phyloP scores from a whole-genome alignment of 2,797 vertebrate species.

The Poeciliopsis paucimaculata region DNA sequence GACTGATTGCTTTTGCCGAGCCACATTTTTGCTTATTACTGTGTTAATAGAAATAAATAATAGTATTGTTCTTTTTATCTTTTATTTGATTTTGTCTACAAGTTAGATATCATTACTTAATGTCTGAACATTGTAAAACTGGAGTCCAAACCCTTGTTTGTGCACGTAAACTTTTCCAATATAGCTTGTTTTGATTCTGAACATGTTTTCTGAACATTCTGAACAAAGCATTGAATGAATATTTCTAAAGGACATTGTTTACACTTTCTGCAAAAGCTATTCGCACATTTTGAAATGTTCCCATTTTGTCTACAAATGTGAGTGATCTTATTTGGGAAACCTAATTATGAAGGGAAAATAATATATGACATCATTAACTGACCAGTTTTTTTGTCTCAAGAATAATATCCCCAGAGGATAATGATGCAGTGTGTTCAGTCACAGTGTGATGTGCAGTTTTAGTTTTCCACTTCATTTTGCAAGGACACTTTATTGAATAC shows the following conservation, averaged over 20 bases:
- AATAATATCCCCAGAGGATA: neutral
- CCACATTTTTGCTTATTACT: neutral
- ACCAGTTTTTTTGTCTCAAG: neutral
- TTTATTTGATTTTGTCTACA: neutral
- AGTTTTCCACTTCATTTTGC: neutral
- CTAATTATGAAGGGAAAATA: neutral
- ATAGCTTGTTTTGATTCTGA: neutral
- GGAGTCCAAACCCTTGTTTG: neutral
- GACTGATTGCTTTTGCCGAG: neutral
- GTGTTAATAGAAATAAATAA: neutral
- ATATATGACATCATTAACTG: neutral
- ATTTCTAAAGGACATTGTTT: neutral
- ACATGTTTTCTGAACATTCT: too few species aligned
- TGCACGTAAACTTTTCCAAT: neutral
- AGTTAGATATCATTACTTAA: neutral
- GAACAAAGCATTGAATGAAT: neutral
- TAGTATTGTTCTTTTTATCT: neutral
- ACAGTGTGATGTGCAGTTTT: neutral
- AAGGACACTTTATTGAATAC: neutral
- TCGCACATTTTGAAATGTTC: neutral
- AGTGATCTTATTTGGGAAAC: neutral
- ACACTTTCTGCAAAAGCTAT: neutral
- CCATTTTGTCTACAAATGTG: neutral
- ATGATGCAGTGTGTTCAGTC: neutral
- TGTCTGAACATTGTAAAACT: neutral